A percentile compares a stretch with the other conserved stretches of the same genome.
Evolutionary conservation across 2,888 invertebrate genomes (phyloP).

Genomic region (Myathropa florea): DNA sequence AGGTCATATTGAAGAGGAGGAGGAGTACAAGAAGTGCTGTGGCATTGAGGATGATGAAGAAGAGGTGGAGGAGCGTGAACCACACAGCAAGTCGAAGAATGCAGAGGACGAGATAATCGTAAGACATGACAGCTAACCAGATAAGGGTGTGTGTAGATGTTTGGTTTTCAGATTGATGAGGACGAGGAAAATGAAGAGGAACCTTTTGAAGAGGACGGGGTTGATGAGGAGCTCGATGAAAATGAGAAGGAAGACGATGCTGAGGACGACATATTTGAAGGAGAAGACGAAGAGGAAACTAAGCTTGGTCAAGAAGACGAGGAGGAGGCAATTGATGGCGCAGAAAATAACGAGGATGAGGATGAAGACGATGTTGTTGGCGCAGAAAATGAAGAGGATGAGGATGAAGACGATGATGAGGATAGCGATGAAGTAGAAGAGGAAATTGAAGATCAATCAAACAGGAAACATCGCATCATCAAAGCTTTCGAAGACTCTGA

Average conservation of each 20-base stretch:
- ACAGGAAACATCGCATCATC: constrained; percentile 80
- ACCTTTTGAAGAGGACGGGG: constrained; percentile 31
- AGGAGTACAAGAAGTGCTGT: constrained; percentile 78
- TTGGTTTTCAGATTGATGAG: constrained; percentile 69
- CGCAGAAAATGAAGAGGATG: constrained; percentile 41
- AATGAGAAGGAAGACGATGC: constrained; percentile 81
- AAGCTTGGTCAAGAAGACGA: constrained; percentile 80
- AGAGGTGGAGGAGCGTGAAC: constrained; percentile 78
- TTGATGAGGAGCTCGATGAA: constrained; percentile 76
- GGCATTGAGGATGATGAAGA: constrained; percentile 75
- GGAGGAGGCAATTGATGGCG: constrained; percentile 73
- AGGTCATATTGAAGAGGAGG: constrained; percentile 78
- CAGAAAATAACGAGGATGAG: constrained; percentile 70
- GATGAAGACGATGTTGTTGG: constrained; percentile 76
- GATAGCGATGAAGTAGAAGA: constrained; percentile 75
- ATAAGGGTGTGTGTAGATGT: neutral
- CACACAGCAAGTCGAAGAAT: constrained; percentile 73
- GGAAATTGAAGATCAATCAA: constrained; percentile 72
- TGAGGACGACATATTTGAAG: constrained; percentile 74
- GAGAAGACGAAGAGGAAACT: constrained; percentile 74
- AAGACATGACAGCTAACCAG: neutral
- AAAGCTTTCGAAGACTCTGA: constrained; percentile 77
- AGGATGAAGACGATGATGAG: constrained; percentile 71
- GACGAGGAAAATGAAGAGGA: constrained; percentile 76
- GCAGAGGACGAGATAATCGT: constrained; percentile 71